Base-by-base conservation (phyloP, 2,113 vertebrate genomes). In the Polypterus bichir region DNA sequence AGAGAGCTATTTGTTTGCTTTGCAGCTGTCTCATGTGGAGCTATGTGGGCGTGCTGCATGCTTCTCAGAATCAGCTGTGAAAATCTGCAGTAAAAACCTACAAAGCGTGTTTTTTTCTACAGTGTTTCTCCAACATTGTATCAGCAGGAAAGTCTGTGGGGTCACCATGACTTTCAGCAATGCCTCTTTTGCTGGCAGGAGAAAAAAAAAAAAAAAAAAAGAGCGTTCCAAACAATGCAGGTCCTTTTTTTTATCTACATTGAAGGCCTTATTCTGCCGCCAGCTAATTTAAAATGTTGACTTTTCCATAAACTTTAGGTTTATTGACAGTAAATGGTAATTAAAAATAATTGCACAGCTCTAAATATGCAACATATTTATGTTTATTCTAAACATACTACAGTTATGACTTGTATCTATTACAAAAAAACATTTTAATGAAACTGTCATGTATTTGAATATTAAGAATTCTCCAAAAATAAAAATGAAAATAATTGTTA, bases 171-270 rank as follows among this genome's bases (percentile, higher is more conserved):
- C 8, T 46, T 48, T 48, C 49, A 57, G 7, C 44, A 54, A n/a
- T 53, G 53, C 9, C 49, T 9, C 60, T 53, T 27, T 10, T 51
- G 27, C 60, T 27, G 57, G 56, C 4, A 52, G 44, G 9, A 27
- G 8, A 4, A 44, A 7, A 44, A 10, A 58, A 66, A 4, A 44
- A 7, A 44, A 10, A 58, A 66, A 58, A 9, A 4, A 3, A 11
- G 60, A 61, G 11, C 53, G 9, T 44, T 59, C 60, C 57, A 62
- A 59, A 44, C 11, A 62, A 59, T 54, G 59, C 48, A 62, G 7
- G 7, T 6, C 49, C 48, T 57, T 10, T 27, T 27, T 61, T 48
- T 44, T n/a, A 11, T 53, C 57, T 59, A 62, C 57, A 59, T 4
- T 61, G 48, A 45, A 51, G 8, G n/a, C 44, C 10, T 54, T 59